Conservation (phyloP, 1,140 invertebrate genomes). For the Lordiphosa collinella region DNA sequence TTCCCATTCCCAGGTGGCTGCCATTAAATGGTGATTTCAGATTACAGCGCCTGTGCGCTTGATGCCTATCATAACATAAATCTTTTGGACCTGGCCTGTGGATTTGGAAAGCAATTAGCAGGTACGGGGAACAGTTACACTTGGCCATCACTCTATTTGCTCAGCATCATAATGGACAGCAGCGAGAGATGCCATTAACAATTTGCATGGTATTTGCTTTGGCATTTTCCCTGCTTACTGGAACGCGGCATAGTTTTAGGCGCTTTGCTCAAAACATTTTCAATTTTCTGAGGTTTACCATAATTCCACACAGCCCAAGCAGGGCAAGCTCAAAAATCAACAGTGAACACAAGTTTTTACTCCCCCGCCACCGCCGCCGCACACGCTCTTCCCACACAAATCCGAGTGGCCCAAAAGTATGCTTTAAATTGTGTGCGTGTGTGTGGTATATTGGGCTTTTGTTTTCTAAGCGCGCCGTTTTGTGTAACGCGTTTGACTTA, state of each 20-base stretch:
- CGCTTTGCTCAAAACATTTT: constrained; percentile 3
- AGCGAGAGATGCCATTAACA: constrained; percentile 46
- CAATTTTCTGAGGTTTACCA: constrained; percentile 7
- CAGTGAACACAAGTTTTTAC: constrained; percentile 14
- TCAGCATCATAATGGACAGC: constrained; percentile 52
- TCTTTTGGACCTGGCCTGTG: constrained; percentile 34
- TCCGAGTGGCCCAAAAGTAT: not conserved
- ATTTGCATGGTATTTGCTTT: constrained; percentile 43
- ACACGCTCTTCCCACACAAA: not conserved
- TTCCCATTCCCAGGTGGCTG: constrained; percentile 13
- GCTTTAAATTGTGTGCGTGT: constrained; percentile 4
- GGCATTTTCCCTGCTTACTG: not conserved
- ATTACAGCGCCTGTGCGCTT: constrained; percentile 53
- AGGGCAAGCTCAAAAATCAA: constrained; percentile 33
- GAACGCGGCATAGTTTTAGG: constrained; percentile 12
- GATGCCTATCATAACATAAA: constrained; percentile 73
- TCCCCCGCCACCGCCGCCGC: too few relatives aligned
- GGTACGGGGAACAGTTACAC: constrained; percentile 16
- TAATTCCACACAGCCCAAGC: not conserved
- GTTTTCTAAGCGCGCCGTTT: not conserved
- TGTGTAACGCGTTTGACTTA: not conserved
- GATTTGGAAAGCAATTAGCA: constrained; percentile 73
- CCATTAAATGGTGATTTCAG: constrained; percentile 58
- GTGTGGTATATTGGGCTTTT: not conserved
- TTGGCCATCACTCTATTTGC: constrained; percentile 57